Evolutionary conservation across 2,888 invertebrate species (phyloP).

Genomic region (Thereva nobilitata): DNA sequence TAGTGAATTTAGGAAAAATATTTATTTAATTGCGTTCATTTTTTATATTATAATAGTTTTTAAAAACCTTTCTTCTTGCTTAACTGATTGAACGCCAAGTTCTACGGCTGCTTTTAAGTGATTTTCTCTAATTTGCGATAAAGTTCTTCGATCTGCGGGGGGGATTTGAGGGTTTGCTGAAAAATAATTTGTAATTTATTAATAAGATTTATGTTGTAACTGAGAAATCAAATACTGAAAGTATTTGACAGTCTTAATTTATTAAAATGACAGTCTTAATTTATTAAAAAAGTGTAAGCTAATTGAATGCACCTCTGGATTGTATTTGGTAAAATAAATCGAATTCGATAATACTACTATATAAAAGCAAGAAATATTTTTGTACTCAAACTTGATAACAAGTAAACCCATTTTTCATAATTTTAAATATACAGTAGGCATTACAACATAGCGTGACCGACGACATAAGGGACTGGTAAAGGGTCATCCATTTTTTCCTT

Average conservation of each 20-base stretch:
- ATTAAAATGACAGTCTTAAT: too few relatives aligned
- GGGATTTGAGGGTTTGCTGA: neutral
- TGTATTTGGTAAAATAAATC: too few relatives aligned
- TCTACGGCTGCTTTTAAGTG: slow-evolving; percentile 33
- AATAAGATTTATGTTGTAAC: neutral
- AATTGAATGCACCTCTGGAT: too few relatives aligned
- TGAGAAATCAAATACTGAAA: neutral
- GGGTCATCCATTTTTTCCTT: too few relatives aligned
- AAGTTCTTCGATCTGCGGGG: neutral
- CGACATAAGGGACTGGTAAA: too few relatives aligned
- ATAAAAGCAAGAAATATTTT: too few relatives aligned
- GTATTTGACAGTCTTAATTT: neutral
- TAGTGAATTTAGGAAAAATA: slow-evolving; percentile 35
- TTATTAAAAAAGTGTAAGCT: too few relatives aligned
- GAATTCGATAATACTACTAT: too few relatives aligned
- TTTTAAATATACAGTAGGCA: too few relatives aligned
- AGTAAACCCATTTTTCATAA: too few relatives aligned
- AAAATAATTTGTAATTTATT: slow-evolving; percentile 4
- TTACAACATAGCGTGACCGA: too few relatives aligned
- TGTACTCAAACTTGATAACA: too few relatives aligned
- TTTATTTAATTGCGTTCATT: slow-evolving; percentile 1
- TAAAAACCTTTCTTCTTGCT: slow-evolving; percentile 35
- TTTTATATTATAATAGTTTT: neutral
- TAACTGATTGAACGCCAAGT: slow-evolving; percentile 39
- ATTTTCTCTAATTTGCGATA: slow-evolving; percentile 35